Evolutionary conservation across 2,113 vertebrate genomes (phyloP).

Genomic region (Rhinoderma darwinii): DNA sequence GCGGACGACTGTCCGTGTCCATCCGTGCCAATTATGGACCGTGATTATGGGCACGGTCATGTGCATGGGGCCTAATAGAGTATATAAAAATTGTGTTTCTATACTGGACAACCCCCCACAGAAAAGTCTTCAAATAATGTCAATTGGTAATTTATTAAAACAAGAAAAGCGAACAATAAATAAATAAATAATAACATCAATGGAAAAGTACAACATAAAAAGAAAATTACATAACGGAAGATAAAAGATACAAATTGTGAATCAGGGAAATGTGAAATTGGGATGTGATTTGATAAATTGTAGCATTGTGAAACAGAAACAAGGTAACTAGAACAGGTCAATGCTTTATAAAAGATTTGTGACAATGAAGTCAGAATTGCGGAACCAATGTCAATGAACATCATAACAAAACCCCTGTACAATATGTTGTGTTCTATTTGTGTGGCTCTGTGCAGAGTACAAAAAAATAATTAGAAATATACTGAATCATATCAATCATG

Average conservation of each 20-base stretch:
- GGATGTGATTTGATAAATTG: not conserved
- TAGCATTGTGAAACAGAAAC: not conserved
- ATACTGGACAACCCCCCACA: too few relatives aligned
- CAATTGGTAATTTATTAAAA: too few relatives aligned
- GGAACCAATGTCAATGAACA: conserved; percentile 14
- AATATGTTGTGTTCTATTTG: conserved; percentile 17
- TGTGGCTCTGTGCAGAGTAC: not conserved
- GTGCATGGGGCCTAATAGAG: too few relatives aligned
- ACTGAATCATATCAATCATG: conserved; percentile 44
- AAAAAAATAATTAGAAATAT: conserved; percentile 40
- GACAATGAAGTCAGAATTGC: conserved; percentile 3
- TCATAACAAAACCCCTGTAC: conserved; percentile 1
- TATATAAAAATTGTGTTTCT: too few relatives aligned
- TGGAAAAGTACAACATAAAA: too few relatives aligned
- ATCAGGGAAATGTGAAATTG: not conserved
- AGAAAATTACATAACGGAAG: too few relatives aligned
- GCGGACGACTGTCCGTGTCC: too few relatives aligned
- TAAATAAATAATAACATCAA: too few relatives aligned
- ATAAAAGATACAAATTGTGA: not conserved
- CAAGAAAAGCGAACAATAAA: too few relatives aligned
- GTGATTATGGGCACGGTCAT: too few relatives aligned
- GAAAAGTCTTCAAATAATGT: too few relatives aligned
- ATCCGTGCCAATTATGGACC: too few relatives aligned
- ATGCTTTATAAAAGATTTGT: not conserved
- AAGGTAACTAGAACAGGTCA: not conserved